Percentiles rank a stretch among this genome's conserved stretches.
These are phyloP conservation scores for Mastomys natalensis DNA, from an alignment of 2,113 vertebrate genomes.

Conservation along the genomic window DNA sequence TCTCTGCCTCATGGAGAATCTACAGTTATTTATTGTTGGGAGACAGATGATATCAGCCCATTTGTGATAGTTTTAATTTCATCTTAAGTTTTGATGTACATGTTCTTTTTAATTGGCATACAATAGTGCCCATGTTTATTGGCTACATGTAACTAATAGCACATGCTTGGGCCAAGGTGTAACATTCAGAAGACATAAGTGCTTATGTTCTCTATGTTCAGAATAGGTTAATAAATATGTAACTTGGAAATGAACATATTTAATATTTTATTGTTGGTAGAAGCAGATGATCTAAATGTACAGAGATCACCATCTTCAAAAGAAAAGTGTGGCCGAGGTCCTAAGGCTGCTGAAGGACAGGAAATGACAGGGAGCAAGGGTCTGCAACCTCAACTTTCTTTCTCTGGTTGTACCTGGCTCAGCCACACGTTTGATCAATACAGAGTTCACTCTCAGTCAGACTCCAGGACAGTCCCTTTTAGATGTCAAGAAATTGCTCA, in stretches of 20 bases:
- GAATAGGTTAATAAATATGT: background rate
- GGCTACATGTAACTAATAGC: background rate
- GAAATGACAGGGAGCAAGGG: background rate
- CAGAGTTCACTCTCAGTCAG: conserved; percentile 53
- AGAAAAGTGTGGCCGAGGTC: background rate
- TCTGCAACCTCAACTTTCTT: conserved; percentile 1
- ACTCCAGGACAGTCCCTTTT: conserved; percentile 67
- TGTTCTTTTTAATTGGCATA: background rate
- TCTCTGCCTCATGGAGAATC: background rate
- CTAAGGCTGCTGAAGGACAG: background rate
- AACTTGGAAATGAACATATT: conserved; percentile 4
- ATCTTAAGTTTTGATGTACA: background rate
- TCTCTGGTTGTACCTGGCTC: background rate
- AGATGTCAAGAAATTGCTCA: conserved; percentile 80
- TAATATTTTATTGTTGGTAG: background rate
- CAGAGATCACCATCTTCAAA: background rate
- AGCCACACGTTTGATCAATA: conserved; percentile 54
- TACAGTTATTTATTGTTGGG: background rate
- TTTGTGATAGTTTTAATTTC: conserved; percentile 27
- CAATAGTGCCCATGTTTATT: background rate
- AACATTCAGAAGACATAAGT: background rate
- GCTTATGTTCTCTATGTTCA: background rate
- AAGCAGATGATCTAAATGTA: background rate
- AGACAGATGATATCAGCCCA: background rate
- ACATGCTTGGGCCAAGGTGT: too few relatives aligned